Base-by-base conservation (phyloP, 2,888 invertebrate genomes). In the Perdita meconis region DNA sequence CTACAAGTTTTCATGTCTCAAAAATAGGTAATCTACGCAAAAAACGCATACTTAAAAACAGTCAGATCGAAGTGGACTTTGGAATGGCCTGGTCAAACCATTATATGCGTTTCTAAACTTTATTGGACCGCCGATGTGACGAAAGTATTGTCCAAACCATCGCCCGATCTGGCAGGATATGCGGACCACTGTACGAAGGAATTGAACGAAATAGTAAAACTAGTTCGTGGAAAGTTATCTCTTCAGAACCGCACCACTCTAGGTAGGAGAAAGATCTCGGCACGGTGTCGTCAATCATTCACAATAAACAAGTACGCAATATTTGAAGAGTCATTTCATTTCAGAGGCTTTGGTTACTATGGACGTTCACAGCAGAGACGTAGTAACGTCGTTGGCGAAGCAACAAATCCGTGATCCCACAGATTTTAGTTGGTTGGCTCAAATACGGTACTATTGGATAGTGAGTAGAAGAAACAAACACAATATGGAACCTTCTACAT, bases 91-190 rank as follows among this genome's bases (percentile, higher is more conserved):
- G 95, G 95, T 3, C 95, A 95, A 90, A 94, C 95, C 4, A 93
- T 95, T 6, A 92, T 97, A 73, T 96, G 96, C 83, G 94, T 95
- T 81, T 95, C 96, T 1, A 96, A 97, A 93, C 95, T 97, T 79
- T 98, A 95, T 90, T 98, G 98, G 98, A 98, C 98, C 0, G 93
- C 94, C 0, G 97, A 97, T 91, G 96, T 98, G n/a, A 97, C 97
- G 0, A 94, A 95, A 66, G 95, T 97, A 0, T 96, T 98, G 75
- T 92, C 94, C 24, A 93, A 93, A 4, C 94, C 93, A 12, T 72
- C 80, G 1, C 87, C 94, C 0, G 12, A 12, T 6, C 5, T 70
- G 6, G 89, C 93, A 53, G 94, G 94, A 0, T 98, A 97, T 90
- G 94, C 97, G 86, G 93, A 95, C 22, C 93, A 95, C 76, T 96